Percentiles rank a stretch among this genome's conserved stretches.
These are phyloP conservation scores for Apantesis nais DNA, from an alignment of 2,888 invertebrate species.

Conservation along the genomic window DNA sequence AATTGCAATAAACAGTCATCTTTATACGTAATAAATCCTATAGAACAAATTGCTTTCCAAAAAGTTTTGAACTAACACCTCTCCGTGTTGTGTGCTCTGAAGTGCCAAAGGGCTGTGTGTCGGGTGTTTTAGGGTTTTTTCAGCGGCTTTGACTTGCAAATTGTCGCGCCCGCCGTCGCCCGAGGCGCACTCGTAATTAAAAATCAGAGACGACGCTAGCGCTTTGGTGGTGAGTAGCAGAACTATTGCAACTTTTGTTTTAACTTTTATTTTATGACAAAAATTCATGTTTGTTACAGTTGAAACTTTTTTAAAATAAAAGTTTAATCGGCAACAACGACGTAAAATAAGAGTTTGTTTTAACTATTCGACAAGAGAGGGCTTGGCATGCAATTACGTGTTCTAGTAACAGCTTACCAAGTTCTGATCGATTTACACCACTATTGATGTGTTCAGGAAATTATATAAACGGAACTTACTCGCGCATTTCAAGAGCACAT, in stretches of 20 bases:
- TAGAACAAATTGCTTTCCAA: not conserved
- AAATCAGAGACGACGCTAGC: conserved; percentile 64
- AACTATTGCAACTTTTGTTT: conserved; percentile 49
- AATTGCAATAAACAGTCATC: not conserved
- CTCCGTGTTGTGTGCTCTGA: conserved; percentile 50
- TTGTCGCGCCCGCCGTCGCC: conserved; percentile 64
- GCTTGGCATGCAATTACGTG: not conserved
- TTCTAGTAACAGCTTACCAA: not conserved
- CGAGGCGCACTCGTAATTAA: conserved; percentile 69
- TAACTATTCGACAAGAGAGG: conserved; percentile 26
- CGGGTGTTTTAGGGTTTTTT: conserved; percentile 84
- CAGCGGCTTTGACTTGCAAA: conserved; percentile 84
- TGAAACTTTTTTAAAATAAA: not conserved
- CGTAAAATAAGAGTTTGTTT: not conserved
- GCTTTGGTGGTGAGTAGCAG: conserved; percentile 58
- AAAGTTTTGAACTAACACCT: conserved; percentile 14
- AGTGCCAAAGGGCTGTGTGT: conserved; percentile 80
- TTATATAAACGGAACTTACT: not conserved
- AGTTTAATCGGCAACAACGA: not conserved
- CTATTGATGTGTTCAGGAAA: not conserved
- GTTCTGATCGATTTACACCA: too few relatives aligned
- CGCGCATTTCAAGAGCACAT: not conserved
- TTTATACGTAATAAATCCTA: not conserved
- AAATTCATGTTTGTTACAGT: not conserved
- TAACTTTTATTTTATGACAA: too few relatives aligned